Base-by-base conservation (phyloP, 2,888 invertebrate species). In the Meloe dianella region DNA sequence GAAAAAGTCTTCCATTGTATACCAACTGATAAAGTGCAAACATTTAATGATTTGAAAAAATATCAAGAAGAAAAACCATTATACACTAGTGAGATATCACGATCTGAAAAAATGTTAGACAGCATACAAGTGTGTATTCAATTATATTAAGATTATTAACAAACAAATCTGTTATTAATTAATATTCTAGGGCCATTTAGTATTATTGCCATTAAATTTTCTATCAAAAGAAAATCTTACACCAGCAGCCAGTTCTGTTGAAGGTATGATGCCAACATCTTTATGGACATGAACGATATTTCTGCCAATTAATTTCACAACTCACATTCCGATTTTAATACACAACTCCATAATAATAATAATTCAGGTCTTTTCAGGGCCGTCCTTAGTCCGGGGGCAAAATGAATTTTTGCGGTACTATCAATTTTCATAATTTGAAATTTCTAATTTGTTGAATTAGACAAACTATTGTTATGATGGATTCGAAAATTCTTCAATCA, bases 201-300 rank as follows among this genome's bases (percentile, higher is more conserved):
- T 98, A 0, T 89, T 95, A 74, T 86, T 97, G 81, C 98, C 98
- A 0, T 84, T 96, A 61, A 88, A 93, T 67, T 98, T 98, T 85
- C 88, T 98, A n/a, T 89, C 89, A 77, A 89, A 93, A 73, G 97
- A 97, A 85, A 89, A 89, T 56, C 86, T 97, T 56, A 93, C 93
- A 20, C 97, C 97, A 8, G 89, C 91, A 62, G 89, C 91, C 51
- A 89, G 90, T 17, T 92, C 94, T 22, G 94, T 94, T 82, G 97
- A 98, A 83, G 95, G 95, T 59, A 91, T 98, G 78, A 91, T 97
- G 89, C 98, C 98, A 3, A 94, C 93, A 32, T 88, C 93, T 1
- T 86, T 98, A 22, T 98, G 98, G 97, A 97, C 96, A 20, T 96
- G 12, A n/a, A n/a, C n/a, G n/a, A n/a, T n/a, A n/a, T n/a, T n/a